Evolutionary conservation across 2,113 vertebrate species (phyloP).

Genomic region (Rhabdomys dilectus): DNA sequence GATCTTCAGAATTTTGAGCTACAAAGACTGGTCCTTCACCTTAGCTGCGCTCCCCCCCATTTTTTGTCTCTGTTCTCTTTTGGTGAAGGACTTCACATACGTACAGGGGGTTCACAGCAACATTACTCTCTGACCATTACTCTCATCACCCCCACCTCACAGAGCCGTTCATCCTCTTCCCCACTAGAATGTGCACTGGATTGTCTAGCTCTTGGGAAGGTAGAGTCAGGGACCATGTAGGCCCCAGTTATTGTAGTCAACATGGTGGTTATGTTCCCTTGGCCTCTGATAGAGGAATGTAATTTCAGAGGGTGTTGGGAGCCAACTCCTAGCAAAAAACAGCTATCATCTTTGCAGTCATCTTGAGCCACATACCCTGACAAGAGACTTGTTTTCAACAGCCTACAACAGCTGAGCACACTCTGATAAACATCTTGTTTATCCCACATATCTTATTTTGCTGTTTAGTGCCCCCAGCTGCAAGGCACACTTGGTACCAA

Average conservation of each 20-base stretch:
- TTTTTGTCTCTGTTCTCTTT: not conserved
- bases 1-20: slow-evolving; percentile 8
- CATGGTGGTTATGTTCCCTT: not conserved
- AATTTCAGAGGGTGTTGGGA: not conserved
- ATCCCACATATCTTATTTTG: too few species aligned
- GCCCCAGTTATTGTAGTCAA: not conserved
- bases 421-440: too few species aligned
- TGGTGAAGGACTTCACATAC: not conserved
- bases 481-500: too few species aligned
- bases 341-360: too few species aligned
- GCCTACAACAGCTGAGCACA: too few species aligned
- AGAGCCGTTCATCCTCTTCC: not conserved
- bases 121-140: not conserved
- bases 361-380: too few species aligned
- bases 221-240: not conserved
- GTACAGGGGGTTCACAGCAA: not conserved
- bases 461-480: too few species aligned
- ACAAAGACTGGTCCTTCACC: not conserved
- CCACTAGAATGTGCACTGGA: not conserved
- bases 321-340: too few species aligned
- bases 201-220: not conserved
- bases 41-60: not conserved
- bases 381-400: too few species aligned
- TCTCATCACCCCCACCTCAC: rapidly evolving
- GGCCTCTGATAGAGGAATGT: not conserved